phyloP scores from a whole-genome alignment of 2,797 vertebrate genomes.

The Coranthus polyacanthus region DNA sequence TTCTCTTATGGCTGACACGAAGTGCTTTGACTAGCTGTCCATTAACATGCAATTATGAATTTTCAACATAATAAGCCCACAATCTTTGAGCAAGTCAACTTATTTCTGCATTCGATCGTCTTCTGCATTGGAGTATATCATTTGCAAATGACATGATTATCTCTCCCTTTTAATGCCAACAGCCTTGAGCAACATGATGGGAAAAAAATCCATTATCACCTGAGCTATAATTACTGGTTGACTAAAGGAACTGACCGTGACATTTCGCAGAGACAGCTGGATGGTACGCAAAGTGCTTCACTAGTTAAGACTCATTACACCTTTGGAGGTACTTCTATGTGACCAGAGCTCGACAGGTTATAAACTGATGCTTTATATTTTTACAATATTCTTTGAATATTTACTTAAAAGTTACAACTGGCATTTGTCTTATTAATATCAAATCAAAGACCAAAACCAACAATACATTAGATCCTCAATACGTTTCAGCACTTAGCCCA shows the following conservation, averaged over 20 bases:
- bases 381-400: neutral
- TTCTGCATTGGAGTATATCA: slow-evolving; percentile 34
- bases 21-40: slow-evolving; percentile 31
- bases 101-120: slow-evolving; percentile 31
- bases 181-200: slow-evolving; percentile 38
- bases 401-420: too few species aligned
- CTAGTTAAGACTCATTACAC: slow-evolving; percentile 4
- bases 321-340: neutral
- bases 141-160: slow-evolving; percentile 55
- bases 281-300: slow-evolving; percentile 3
- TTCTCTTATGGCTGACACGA: neutral
- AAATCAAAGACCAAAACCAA: too few species aligned
- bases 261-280: slow-evolving; percentile 36
- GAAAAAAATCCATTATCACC: slow-evolving; percentile 60
- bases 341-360: neutral
- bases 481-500: too few species aligned
- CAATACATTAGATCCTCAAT: too few species aligned
- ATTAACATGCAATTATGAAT: slow-evolving; percentile 49
- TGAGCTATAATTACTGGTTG: slow-evolving; percentile 47
- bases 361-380: neutral
- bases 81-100: slow-evolving; percentile 42
- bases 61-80: slow-evolving; percentile 37
- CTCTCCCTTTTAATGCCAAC: slow-evolving; percentile 27
- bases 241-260: slow-evolving; percentile 45
- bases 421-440: too few species aligned